Base-by-base conservation (phyloP, 2,797 vertebrate genomes). In the Fistularia tabacaria region DNA sequence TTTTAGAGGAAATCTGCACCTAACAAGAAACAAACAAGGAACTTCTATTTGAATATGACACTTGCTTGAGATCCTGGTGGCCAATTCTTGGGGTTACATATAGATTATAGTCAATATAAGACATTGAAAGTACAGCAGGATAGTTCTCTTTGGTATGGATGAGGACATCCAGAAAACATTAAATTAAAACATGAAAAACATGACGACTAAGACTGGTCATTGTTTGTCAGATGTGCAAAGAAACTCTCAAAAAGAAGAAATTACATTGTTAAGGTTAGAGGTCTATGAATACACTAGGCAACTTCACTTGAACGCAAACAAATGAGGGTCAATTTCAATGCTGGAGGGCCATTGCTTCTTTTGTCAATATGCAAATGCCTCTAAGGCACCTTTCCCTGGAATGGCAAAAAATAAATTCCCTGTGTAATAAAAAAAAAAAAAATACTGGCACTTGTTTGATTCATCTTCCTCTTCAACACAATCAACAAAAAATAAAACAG, bases 321-420 rank as follows among this genome's bases (percentile, higher is more conserved):
- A 60, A 83, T 78, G 44, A 82, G 80, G 79, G 73, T 81, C 77
- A 76, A 59, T 82, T 76, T 46, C 40, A 71, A 79, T 36, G 10
- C 65, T 74, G 73, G 71, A 81, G 74, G 71, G 69, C 44, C 57
- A 69, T 70, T 81, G 73, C 78, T 60, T 78, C 39, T 60, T 72
- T 61, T n/a, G 53, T 59, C 39, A 66, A 64, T 51, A 60, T 61
- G 59, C 74, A 76, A 62, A 61, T 77, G 48, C 80, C 75, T 69
- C 77, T 85, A 89, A 90, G 86, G 88, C 86, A 88, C 72, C 83
- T 63, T 76, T 85, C 74, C 82, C 79, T 81, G 84, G 70, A 43
- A 85, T 71, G 69, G 71, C 80, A 82, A 80, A 58, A 76, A 8
- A 47, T 38, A n/a, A 15, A 14, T 72, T 79, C 49, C 56, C 59